These are phyloP conservation scores for Orchesella flavescens DNA, from an alignment of 2,888 invertebrate species.

Conservation along the genomic window DNA sequence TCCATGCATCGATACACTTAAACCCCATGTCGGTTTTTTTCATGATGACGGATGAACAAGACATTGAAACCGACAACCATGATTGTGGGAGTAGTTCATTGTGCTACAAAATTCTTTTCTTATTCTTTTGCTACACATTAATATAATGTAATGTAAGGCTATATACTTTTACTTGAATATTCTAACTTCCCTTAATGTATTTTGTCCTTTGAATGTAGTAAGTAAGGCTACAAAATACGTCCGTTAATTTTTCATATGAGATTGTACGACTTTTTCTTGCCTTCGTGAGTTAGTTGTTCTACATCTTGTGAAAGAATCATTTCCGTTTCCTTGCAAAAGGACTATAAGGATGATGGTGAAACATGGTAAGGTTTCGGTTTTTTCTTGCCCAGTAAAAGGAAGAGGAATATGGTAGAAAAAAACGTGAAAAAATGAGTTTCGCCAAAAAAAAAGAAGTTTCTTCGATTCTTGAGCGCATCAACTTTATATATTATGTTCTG, in stretches of 20 bases:
- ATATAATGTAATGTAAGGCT: too few relatives aligned
- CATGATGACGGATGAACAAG: too few relatives aligned
- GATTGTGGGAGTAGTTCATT: too few relatives aligned
- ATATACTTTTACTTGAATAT: too few relatives aligned
- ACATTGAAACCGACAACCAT: too few relatives aligned
- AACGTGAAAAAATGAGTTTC: constrained; percentile 25
- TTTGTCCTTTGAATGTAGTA: not conserved
- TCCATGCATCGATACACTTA: too few relatives aligned
- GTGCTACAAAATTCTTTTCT: too few relatives aligned
- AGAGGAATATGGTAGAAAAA: not conserved
- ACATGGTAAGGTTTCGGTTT: not conserved
- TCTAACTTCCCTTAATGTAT: not conserved
- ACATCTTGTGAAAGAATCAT: constrained; percentile 12
- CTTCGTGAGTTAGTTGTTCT: not conserved
- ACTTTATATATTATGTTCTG: constrained; percentile 28
- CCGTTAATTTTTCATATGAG: not conserved
- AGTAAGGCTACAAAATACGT: not conserved
- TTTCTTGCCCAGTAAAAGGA: constrained; percentile 1
- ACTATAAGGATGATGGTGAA: not conserved
- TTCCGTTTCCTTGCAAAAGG: constrained; percentile 12
- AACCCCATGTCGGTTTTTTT: too few relatives aligned
- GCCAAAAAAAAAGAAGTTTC: constrained; percentile 16
- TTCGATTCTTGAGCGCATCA: constrained; percentile 27
- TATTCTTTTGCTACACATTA: too few relatives aligned
- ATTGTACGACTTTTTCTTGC: not conserved